Base-by-base conservation (phyloP, 2,888 invertebrate genomes). In the Ischnura elegans region DNA sequence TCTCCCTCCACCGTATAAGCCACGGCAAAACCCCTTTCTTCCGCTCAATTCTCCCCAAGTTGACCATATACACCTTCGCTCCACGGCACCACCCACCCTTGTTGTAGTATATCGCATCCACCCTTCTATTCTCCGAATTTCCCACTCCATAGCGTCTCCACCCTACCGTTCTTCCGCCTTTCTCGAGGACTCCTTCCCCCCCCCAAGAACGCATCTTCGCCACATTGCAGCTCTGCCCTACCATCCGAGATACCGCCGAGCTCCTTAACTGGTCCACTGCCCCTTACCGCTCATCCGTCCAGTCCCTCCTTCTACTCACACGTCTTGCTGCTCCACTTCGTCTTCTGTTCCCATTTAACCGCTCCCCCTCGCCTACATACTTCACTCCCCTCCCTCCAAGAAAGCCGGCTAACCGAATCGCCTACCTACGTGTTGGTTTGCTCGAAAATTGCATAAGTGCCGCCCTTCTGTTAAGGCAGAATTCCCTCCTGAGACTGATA, bases 11-110 rank as follows among this genome's bases (percentile, higher is more conserved):
- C 66, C 90, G 66, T 90, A 90, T 90, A 90, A 90, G 90, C 90
- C 90, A 43, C 90, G 45, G 90, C 61, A 90, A 51, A 87, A 90
- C 90, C 90, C 90, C n/a, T 90, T 90, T 90, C 90, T 90, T 90
- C 90, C 90, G 90, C 90, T 66, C 61, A 55, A 90, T 90, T 90
- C 90, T 90, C 90, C 90, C 45, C 66, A 66, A 90, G 90, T 90
- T 90, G 90, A 90, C 90, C 90, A 90, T 90, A 43, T 90, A 90
- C 90, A 66, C 90, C 55, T 90, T 55, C 61, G 76, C 66, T 43
- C 25, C 55, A 36, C 61, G 45, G 21, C 46, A 46, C 43, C 86
- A 61, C 90, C n/a, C 86, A 5, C 51, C 19, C 19, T 13, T 13
- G 13, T 19, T 51, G 19, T 51, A 51, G 13, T 19, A 19, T 19